Evolutionary conservation across 2,113 vertebrate genomes (phyloP).

Genomic region (Nestor notabilis): DNA sequence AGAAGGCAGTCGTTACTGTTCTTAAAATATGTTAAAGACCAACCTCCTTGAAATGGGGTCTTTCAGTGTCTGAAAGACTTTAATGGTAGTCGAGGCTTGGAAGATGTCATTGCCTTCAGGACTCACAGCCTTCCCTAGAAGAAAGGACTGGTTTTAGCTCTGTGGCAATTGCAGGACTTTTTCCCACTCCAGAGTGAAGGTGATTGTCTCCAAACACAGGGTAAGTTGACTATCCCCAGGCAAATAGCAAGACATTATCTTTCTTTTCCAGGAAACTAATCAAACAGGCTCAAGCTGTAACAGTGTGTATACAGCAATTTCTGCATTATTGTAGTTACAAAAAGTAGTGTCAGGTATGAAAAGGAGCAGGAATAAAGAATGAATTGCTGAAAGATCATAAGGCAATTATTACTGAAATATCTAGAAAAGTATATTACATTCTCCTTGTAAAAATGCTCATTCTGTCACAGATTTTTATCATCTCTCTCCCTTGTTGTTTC

Average conservation of each 20-base stretch:
- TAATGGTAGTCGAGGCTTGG: not conserved
- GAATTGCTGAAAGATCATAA: slow-evolving; percentile 24
- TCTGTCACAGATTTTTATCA: not conserved
- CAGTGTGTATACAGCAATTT: slow-evolving; percentile 29
- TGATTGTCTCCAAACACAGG: slow-evolving; percentile 51
- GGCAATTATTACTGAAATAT: slow-evolving; percentile 44
- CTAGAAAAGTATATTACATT: not conserved
- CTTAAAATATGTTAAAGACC: not conserved
- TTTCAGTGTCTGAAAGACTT: not conserved
- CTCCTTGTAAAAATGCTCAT: not conserved
- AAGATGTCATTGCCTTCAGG: not conserved
- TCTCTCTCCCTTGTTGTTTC: not conserved
- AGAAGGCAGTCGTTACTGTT: not conserved
- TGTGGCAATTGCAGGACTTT: not conserved
- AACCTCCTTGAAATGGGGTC: not conserved
- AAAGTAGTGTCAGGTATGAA: slow-evolving; percentile 39
- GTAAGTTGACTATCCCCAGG: not conserved
- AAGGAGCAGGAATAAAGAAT: not conserved
- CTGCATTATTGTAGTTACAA: not conserved
- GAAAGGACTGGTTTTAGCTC: not conserved
- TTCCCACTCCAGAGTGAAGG: not conserved
- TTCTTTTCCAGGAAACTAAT: slow-evolving; percentile 40
- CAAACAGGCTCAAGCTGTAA: slow-evolving; percentile 19
- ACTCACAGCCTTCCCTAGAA: not conserved
- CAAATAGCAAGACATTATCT: slow-evolving; percentile 50